Conservation (phyloP, 2,797 vertebrate genomes). For the Coilia nasus region DNA sequence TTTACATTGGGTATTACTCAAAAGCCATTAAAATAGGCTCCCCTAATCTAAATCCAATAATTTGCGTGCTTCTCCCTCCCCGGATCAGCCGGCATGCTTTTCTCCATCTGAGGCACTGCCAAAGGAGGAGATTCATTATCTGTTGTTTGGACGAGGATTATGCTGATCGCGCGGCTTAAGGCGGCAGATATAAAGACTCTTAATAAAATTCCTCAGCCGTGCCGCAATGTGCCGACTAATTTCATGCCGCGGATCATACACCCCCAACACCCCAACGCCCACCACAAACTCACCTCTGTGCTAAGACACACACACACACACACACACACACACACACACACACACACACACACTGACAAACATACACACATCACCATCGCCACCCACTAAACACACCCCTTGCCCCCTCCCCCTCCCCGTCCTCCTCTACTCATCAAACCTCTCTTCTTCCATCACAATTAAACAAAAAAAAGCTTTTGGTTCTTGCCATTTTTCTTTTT, state of each 20-base stretch:
- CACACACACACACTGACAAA: constrained; percentile 24
- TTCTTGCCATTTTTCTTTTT: neutral
- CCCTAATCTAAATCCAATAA: constrained; percentile 81
- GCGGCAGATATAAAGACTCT: constrained; percentile 74
- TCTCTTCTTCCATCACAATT: neutral
- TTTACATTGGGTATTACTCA: constrained; percentile 69
- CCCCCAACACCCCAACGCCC: neutral
- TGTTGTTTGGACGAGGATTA: constrained; percentile 81
- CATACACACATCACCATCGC: neutral
- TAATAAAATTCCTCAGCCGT: constrained; percentile 76
- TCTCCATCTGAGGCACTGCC: constrained; percentile 58
- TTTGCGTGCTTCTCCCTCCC: constrained; percentile 68
- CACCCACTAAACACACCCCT: too few relatives aligned
- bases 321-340: constrained; percentile 19
- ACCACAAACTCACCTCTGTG: too few relatives aligned
- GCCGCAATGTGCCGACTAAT: constrained; percentile 68
- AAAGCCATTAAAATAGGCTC: constrained; percentile 73
- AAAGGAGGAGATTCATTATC: constrained; percentile 78
- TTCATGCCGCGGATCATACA: constrained; percentile 58
- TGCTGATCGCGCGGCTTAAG: constrained; percentile 74
- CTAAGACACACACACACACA: neutral
- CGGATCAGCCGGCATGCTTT: constrained; percentile 60
- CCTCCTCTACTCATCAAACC: neutral
- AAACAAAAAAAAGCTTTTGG: neutral
- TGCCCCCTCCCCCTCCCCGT: neutral